Conservation (phyloP, 64 coral and sea anemone genomes). For the Montipora cactus region DNA sequence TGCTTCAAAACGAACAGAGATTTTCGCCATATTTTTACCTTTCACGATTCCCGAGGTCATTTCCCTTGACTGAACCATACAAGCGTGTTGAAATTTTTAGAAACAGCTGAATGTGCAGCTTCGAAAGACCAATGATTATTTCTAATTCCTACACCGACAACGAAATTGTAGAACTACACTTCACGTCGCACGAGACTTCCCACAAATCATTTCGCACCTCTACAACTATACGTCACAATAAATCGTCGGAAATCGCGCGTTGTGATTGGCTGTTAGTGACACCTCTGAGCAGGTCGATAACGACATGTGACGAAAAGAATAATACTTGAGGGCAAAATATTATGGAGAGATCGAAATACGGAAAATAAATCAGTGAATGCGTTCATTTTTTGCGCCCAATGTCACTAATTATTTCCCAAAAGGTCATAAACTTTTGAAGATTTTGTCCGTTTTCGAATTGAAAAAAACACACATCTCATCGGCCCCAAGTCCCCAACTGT, state of each 20-base stretch:
- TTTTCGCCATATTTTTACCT: slow-evolving; percentile 56
- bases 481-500: background rate
- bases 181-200: slow-evolving; percentile 8
- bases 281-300: slow-evolving; percentile 34
- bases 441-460: background rate
- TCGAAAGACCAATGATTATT: slow-evolving; percentile 21
- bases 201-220: slow-evolving; percentile 28
- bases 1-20: slow-evolving; percentile 19
- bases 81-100: slow-evolving; percentile 40
- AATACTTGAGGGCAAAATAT: background rate
- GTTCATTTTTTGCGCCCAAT: background rate
- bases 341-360: background rate
- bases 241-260: background rate
- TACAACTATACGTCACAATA: slow-evolving; percentile 50
- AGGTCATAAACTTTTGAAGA: no score
- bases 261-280: slow-evolving; percentile 28
- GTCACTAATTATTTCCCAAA: background rate
- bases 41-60: slow-evolving; percentile 74
- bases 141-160: slow-evolving; percentile 33
- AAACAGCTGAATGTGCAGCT: slow-evolving; percentile 61
- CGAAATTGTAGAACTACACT: slow-evolving; percentile 57
- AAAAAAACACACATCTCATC: background rate
- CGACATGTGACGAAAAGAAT: slow-evolving; percentile 44
- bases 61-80: slow-evolving; percentile 27
- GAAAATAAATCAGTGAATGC: background rate